Conservation (phyloP, 2,113 vertebrate genomes). For the Colius striatus region DNA sequence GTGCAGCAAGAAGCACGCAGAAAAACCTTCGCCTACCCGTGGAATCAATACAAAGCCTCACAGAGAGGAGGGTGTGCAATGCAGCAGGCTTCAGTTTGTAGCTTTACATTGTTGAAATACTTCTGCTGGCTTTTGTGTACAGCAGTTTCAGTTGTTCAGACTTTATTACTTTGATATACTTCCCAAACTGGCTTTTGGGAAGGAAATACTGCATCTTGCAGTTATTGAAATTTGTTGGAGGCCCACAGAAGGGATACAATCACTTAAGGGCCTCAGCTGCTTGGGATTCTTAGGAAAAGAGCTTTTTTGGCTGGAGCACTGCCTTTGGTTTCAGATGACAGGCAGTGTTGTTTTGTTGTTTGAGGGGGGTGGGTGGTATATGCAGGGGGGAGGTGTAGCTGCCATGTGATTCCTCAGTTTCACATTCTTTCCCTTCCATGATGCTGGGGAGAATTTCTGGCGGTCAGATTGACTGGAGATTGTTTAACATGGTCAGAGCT, state of each 20-base stretch:
- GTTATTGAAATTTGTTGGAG: conserved; percentile 49
- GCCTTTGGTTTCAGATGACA: conserved; percentile 55
- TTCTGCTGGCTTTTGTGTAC: conserved; percentile 19
- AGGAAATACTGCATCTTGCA: conserved; percentile 75
- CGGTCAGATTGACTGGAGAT: conserved; percentile 39
- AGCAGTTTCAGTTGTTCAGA: conserved; percentile 21
- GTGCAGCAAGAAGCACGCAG: neutral
- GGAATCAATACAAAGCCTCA: neutral
- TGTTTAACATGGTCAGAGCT: neutral
- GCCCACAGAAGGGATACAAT: conserved; percentile 77
- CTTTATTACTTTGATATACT: conserved; percentile 34
- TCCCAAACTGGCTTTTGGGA: conserved; percentile 50
- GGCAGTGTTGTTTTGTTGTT: conserved; percentile 74
- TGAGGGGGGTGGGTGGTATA: conserved; percentile 39
- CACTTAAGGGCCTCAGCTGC: conserved; percentile 74
- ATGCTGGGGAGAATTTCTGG: conserved; percentile 74
- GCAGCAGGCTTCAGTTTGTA: neutral
- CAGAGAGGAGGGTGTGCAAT: neutral
- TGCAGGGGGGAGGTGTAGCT: conserved; percentile 52
- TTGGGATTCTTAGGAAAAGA: conserved; percentile 66
- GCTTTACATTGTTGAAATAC: conserved; percentile 29
- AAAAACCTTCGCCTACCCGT: neutral
- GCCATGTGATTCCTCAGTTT: conserved; percentile 57
- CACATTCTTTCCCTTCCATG: conserved; percentile 63
- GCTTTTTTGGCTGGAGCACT: conserved; percentile 39